Conservation (phyloP, 1,140 invertebrate species). For the Drosophila miranda region DNA sequence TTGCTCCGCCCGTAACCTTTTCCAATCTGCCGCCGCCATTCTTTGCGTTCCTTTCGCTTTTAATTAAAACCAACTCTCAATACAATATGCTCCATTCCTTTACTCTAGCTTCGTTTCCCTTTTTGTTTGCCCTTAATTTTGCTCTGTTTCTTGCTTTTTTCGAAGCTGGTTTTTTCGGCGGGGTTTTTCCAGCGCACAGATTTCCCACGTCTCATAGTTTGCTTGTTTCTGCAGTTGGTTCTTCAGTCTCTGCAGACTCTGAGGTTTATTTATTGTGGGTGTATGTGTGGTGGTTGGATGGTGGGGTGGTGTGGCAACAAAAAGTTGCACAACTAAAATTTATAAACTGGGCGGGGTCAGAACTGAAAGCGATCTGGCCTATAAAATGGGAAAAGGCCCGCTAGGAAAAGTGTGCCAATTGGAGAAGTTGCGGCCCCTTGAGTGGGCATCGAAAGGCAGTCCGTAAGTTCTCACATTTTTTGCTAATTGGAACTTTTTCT, state of each 20-base stretch:
- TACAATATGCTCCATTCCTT: conserved; percentile 62
- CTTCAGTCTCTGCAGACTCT: conserved; percentile 54
- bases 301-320: conserved; percentile 35
- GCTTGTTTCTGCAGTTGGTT: conserved; percentile 23
- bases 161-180: conserved; percentile 43
- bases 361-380: conserved; percentile 47
- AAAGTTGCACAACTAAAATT: conserved; percentile 60
- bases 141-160: conserved; percentile 25
- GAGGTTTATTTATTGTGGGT: conserved; percentile 67
- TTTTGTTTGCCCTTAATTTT: conserved; percentile 77
- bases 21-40: conserved; percentile 42
- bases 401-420: conserved; percentile 63
- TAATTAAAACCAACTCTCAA: conserved; percentile 80
- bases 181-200: conserved; percentile 61
- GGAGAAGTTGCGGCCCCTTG: conserved; percentile 50
- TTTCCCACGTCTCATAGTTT: conserved; percentile 68
- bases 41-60: conserved; percentile 61
- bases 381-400: conserved; percentile 29
- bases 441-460: no score
- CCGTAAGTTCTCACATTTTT: conserved; percentile 26
- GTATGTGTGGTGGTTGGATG: background rate
- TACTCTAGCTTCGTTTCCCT: conserved; percentile 48
- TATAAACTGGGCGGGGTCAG: conserved; percentile 45
- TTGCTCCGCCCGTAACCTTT: conserved; percentile 50
- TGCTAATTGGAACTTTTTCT: conserved; percentile 33